A percentile compares a stretch with the other conserved stretches of the same genome.
Evolutionary conservation across 2,113 vertebrate genomes (phyloP).

Genomic region (Protomyctophum bolini): DNA sequence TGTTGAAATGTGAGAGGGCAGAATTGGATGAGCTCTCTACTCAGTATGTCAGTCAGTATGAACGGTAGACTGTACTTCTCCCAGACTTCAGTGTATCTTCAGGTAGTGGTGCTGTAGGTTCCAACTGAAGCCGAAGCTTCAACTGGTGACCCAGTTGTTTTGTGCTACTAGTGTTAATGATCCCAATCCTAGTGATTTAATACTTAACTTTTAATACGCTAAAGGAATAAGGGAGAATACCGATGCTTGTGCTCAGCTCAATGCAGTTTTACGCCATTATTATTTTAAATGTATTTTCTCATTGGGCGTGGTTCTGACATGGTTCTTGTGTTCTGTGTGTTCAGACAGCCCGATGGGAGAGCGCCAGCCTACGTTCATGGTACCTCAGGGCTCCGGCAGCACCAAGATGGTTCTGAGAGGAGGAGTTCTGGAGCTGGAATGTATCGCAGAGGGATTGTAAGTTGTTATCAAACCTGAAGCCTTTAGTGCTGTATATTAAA

Average conservation of each 20-base stretch:
- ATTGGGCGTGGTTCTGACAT: slow-evolving; percentile 4
- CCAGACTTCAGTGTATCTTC: too few relatives aligned
- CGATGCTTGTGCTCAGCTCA: too few relatives aligned
- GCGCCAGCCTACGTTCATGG: slow-evolving; percentile 85
- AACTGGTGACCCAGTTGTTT: too few relatives aligned
- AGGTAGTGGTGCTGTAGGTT: too few relatives aligned
- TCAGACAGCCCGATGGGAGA: slow-evolving; percentile 85
- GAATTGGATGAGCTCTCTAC: not conserved
- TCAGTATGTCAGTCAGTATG: not conserved
- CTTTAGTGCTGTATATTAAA: not conserved
- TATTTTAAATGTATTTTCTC: too few relatives aligned
- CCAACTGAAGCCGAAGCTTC: too few relatives aligned
- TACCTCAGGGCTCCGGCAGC: slow-evolving; percentile 84
- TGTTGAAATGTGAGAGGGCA: not conserved
- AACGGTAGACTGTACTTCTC: too few relatives aligned
- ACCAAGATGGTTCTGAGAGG: slow-evolving; percentile 89
- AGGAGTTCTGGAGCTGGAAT: slow-evolving; percentile 89
- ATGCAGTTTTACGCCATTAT: too few relatives aligned
- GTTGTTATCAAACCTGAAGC: slow-evolving; percentile 52
- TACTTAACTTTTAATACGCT: too few relatives aligned
- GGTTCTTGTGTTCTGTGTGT: slow-evolving; percentile 36
- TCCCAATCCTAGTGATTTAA: too few relatives aligned
- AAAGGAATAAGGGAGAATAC: too few relatives aligned
- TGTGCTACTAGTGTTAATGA: too few relatives aligned
- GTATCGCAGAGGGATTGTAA: slow-evolving; percentile 95